Conservation (phyloP, 1,140 invertebrate genomes). For the Metaphire vulgaris region DNA sequence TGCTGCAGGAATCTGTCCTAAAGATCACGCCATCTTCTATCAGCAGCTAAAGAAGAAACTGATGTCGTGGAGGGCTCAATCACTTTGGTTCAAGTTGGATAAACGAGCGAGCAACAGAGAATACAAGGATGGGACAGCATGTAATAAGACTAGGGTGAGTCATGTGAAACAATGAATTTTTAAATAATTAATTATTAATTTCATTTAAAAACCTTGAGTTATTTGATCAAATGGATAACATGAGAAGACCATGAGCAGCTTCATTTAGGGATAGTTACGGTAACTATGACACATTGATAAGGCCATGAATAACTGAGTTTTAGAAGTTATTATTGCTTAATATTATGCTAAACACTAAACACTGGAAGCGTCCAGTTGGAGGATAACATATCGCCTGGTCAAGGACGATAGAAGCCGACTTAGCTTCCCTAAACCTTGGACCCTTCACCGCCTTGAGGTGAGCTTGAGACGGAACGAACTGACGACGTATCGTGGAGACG, state of each 20-base stretch:
- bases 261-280: too few relatives aligned
- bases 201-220: background rate
- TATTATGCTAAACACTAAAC: too few relatives aligned
- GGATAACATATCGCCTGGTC: too few relatives aligned
- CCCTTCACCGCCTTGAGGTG: too few relatives aligned
- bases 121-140: slow-evolving; percentile 78
- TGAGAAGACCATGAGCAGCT: too few relatives aligned
- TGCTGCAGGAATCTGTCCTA: slow-evolving; percentile 73
- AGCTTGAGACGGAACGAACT: too few relatives aligned
- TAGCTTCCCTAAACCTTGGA: too few relatives aligned
- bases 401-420: too few relatives aligned
- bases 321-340: background rate
- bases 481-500: too few relatives aligned
- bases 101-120: slow-evolving; percentile 82
- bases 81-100: slow-evolving; percentile 92
- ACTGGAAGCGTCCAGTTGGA: too few relatives aligned
- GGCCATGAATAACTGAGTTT: background rate
- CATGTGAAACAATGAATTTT: too few relatives aligned
- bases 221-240: background rate
- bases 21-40: slow-evolving; percentile 59
- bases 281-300: too few relatives aligned
- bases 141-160: slow-evolving; percentile 68
- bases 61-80: slow-evolving; percentile 87
- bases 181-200: background rate
- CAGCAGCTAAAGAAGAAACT: slow-evolving; percentile 57